Evolutionary conservation across 2,888 invertebrate species (phyloP).

Genomic region (Diarsia brunnea): DNA sequence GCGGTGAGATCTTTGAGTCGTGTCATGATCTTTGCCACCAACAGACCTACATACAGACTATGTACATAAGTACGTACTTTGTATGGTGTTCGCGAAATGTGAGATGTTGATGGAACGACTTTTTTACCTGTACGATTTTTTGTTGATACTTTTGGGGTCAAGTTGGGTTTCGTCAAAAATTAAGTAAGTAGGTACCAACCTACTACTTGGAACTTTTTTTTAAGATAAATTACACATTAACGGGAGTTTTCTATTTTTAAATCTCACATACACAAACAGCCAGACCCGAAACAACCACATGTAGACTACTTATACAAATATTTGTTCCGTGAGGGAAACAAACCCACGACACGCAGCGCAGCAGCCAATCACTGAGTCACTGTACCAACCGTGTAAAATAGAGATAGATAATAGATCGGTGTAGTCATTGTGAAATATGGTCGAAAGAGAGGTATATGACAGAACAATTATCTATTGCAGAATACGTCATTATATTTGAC

Average conservation of each 20-base stretch:
- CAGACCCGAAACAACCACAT: neutral
- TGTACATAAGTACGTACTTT: conserved; percentile 28
- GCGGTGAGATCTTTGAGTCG: conserved; percentile 59
- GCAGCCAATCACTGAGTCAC: neutral
- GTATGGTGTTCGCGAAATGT: conserved; percentile 7
- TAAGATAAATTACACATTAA: neutral
- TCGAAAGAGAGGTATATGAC: neutral
- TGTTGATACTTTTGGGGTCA: neutral
- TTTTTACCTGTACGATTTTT: conserved; percentile 7
- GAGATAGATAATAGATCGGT: neutral
- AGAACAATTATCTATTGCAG: neutral
- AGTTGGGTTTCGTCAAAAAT: neutral
- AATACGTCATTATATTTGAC: neutral
- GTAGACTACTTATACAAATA: neutral
- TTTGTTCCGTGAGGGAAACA: neutral
- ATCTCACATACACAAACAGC: neutral
- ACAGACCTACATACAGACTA: conserved; percentile 56
- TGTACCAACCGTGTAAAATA: neutral
- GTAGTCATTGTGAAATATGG: neutral
- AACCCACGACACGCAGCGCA: neutral
- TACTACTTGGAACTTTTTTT: neutral
- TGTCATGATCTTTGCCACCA: conserved; percentile 65
- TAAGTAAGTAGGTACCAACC: neutral
- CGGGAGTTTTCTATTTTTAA: neutral
- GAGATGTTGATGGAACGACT: neutral